A percentile compares a stretch with the other conserved stretches of the same genome.
These are phyloP conservation scores for Charaxes varanes DNA, from an alignment of 1,140 invertebrate species.

Conservation along the genomic window DNA sequence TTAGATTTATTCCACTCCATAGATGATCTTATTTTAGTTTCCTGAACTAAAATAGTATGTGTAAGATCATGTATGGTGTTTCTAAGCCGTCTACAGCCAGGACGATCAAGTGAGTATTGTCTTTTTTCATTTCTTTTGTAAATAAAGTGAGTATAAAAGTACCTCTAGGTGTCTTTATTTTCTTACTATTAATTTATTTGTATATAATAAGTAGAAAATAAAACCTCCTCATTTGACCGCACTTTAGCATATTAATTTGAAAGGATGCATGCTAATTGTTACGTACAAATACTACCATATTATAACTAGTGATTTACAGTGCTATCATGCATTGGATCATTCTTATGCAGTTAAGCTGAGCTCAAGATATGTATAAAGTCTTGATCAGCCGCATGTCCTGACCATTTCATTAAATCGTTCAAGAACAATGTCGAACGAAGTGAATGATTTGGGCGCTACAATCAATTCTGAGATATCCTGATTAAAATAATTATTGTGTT, in stretches of 20 bases:
- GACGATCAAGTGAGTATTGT: conserved; percentile 4
- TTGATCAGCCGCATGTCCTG: neutral
- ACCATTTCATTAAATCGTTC: neutral
- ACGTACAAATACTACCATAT: neutral
- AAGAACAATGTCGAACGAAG: neutral
- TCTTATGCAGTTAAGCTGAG: conserved; percentile 2
- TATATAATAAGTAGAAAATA: no score
- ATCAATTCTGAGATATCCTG: neutral
- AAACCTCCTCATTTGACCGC: no score
- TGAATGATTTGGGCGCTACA: neutral
- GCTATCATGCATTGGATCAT: conserved; percentile 7
- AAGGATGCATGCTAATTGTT: conserved; percentile 2
- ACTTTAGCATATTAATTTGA: neutral
- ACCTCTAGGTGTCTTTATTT: no score
- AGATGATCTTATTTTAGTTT: no score
- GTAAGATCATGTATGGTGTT: no score
- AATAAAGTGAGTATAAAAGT: neutral
- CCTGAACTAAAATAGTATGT: no score
- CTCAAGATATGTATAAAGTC: conserved; percentile 3
- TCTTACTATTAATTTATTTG: no score
- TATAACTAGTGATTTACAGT: conserved; percentile 1
- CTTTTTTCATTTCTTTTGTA: neutral
- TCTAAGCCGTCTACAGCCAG: conserved; percentile 1
- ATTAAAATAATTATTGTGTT: conserved; percentile 3
- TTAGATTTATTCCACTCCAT: no score